A percentile compares a stretch with the other conserved stretches of the same genome.
Evolutionary conservation across 2,888 invertebrate species (phyloP).

Genomic region (Drosophila trichaetosa): DNA sequence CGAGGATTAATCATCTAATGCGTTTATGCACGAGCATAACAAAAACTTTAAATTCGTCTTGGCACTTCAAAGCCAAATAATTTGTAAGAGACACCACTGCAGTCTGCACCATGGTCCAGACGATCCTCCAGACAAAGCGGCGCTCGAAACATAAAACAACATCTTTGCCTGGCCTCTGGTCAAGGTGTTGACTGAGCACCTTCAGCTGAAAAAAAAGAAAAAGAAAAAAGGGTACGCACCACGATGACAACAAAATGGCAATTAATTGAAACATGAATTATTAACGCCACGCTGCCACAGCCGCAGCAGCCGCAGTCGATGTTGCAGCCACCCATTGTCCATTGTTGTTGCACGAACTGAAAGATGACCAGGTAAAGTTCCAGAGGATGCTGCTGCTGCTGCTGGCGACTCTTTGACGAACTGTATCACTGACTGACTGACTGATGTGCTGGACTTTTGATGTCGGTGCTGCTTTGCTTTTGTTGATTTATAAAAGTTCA

Average conservation of each 20-base stretch:
- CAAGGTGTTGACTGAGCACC: slow-evolving; percentile 76
- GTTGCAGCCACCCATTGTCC: slow-evolving; percentile 62
- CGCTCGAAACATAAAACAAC: slow-evolving; percentile 17
- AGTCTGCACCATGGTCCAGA: background rate
- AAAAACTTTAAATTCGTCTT: slow-evolving; percentile 79
- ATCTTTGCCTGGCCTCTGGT: slow-evolving; percentile 52
- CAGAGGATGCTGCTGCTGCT: slow-evolving; percentile 50
- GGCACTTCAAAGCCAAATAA: slow-evolving; percentile 66
- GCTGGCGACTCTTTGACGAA: slow-evolving; percentile 44
- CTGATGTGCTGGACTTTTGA: slow-evolving; percentile 50
- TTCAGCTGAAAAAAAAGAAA: background rate
- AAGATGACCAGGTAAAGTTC: slow-evolving; percentile 75
- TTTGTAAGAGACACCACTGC: slow-evolving; percentile 29
- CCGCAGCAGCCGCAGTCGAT: slow-evolving; percentile 20
- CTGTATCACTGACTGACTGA: slow-evolving; percentile 40
- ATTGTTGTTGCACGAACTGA: slow-evolving; percentile 49
- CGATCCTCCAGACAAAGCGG: slow-evolving; percentile 47
- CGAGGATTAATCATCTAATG: slow-evolving; percentile 76
- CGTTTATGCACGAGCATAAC: slow-evolving; percentile 31
- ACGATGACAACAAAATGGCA: slow-evolving; percentile 77
- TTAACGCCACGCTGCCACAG: slow-evolving; percentile 66
- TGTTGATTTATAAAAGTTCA: slow-evolving; percentile 75
- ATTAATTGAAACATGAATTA: slow-evolving; percentile 82
- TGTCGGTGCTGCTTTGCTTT: slow-evolving; percentile 49
- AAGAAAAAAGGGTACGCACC: slow-evolving; percentile 40